Percentiles rank a stretch among this genome's conserved stretches.
Evolutionary conservation across 2,888 invertebrate species (phyloP).

Genomic region (Maniola hyperantus): DNA sequence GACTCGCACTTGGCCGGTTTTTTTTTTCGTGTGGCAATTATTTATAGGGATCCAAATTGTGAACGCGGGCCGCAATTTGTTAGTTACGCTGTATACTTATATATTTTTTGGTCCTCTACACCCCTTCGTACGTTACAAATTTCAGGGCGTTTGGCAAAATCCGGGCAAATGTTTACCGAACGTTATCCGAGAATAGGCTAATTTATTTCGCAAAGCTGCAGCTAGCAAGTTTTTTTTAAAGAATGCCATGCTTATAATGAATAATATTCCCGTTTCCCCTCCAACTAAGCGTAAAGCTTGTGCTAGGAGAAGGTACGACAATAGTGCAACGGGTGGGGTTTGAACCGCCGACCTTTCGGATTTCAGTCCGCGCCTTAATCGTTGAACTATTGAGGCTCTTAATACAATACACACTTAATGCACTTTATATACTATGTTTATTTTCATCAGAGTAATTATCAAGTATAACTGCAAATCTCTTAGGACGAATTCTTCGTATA

Average conservation of each 20-base stretch:
- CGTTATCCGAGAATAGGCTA: constrained; percentile 38
- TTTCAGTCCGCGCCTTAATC: too few species aligned
- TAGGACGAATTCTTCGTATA: too few species aligned
- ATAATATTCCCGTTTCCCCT: too few species aligned
- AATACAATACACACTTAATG: too few species aligned
- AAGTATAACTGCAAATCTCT: too few species aligned
- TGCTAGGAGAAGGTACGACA: too few species aligned
- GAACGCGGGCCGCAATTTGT: constrained; percentile 28
- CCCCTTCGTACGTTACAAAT: constrained; percentile 32
- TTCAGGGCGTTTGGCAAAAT: constrained; percentile 34
- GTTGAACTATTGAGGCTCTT: too few species aligned
- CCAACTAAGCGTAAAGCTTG: too few species aligned
- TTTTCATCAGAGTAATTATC: background rate
- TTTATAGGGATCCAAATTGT: constrained; percentile 31
- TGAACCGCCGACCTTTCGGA: too few species aligned
- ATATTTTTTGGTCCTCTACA: constrained; percentile 19
- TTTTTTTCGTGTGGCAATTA: constrained; percentile 29
- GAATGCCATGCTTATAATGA: too few species aligned
- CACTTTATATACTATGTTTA: constrained; percentile 9
- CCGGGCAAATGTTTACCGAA: constrained; percentile 39
- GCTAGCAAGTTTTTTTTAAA: constrained; percentile 31
- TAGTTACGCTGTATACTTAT: constrained; percentile 16
- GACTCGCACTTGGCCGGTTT: too few species aligned
- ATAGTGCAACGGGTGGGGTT: too few species aligned
- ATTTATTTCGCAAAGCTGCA: constrained; percentile 37